phyloP scores from a whole-genome alignment of 2,888 invertebrate genomes.

The Galerucella pusilla region DNA sequence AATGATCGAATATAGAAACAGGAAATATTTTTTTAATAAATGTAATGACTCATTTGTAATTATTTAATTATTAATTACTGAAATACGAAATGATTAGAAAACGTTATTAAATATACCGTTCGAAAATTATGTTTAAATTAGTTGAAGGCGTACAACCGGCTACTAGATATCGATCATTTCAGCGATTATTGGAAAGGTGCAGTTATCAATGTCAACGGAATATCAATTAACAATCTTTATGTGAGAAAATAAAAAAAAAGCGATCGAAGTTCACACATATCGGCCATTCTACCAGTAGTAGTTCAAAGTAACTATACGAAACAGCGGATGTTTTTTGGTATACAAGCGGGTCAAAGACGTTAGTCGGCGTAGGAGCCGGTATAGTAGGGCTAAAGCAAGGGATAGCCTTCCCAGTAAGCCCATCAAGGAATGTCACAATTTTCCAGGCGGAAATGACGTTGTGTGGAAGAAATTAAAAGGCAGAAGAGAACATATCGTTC shows the following conservation, averaged over 20 bases:
- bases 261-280: neutral
- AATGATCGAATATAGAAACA: neutral
- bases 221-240: conserved; percentile 1
- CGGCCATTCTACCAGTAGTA: too few species aligned
- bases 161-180: neutral
- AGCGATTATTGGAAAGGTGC: conserved; percentile 7
- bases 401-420: too few species aligned
- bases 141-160: neutral
- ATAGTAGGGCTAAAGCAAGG: too few species aligned
- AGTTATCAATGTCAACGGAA: conserved; percentile 12
- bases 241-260: neutral
- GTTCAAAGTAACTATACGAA: too few species aligned
- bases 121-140: neutral
- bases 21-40: neutral
- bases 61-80: neutral
- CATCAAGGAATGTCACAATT: too few species aligned
- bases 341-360: too few species aligned
- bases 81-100: neutral
- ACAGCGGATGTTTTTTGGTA: too few species aligned
- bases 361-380: too few species aligned
- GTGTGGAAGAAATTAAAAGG: too few species aligned
- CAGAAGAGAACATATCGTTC: too few species aligned
- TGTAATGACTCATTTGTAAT: neutral
- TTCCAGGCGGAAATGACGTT: too few species aligned
- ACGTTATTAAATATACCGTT: conserved; percentile 13